Conservation (phyloP, 2,113 vertebrate species). For the Tringa solitaria region DNA sequence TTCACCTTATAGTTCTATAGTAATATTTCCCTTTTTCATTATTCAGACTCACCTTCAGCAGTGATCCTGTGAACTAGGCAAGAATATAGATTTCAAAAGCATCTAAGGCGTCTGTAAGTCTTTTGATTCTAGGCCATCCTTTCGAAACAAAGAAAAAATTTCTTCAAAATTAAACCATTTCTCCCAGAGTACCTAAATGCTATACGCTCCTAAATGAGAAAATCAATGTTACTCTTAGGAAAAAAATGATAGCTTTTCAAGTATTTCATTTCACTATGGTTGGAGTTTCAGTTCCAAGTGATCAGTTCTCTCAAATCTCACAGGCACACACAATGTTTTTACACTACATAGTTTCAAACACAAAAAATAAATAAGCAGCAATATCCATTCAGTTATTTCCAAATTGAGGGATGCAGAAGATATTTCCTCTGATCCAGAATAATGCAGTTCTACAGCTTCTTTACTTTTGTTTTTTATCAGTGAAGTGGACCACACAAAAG, state of each 20-base stretch:
- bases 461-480: neutral
- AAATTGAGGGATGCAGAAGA: neutral
- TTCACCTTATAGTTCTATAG: neutral
- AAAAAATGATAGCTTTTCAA: neutral
- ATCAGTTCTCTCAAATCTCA: neutral
- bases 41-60: neutral
- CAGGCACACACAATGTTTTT: neutral
- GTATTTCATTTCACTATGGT: neutral
- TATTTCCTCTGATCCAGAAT: neutral
- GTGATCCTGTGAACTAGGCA: neutral
- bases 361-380: neutral
- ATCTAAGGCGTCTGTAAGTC: neutral
- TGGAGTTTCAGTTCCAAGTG: conserved; percentile 1
- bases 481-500: neutral
- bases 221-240: neutral
- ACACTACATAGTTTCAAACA: neutral
- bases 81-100: neutral
- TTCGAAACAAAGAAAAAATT: neutral
- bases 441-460: neutral
- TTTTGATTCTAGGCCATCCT: neutral
- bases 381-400: conserved; percentile 9
- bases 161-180: neutral
- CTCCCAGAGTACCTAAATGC: neutral
- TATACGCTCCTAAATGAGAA: neutral
- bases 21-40: neutral